Percentiles rank a stretch among this genome's conserved stretches.
phyloP scores from a whole-genome alignment of 2,797 vertebrate genomes.

The Triplophysa yarkandensis region DNA sequence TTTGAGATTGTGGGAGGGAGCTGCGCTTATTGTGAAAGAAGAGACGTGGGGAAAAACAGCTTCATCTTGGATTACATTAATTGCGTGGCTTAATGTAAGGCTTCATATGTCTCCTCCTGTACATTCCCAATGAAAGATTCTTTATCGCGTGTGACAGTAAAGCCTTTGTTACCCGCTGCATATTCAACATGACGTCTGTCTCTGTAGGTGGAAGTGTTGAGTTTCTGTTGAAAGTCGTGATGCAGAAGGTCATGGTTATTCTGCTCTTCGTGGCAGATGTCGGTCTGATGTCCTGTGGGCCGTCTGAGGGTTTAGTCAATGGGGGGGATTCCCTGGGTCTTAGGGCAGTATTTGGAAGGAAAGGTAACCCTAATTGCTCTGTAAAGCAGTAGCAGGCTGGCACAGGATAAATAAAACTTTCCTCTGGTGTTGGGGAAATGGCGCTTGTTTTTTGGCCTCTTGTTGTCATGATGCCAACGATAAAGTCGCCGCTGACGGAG shows the following conservation, averaged over 20 bases:
- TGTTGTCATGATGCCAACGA: conserved; percentile 51
- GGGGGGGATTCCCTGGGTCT: conserved; percentile 60
- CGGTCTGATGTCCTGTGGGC: conserved; percentile 8
- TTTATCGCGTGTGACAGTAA: conserved; percentile 54
- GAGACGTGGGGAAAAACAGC: conserved; percentile 41
- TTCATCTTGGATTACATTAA: conserved; percentile 66
- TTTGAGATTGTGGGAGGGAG: conserved; percentile 58
- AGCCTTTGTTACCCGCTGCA: conserved; percentile 54
- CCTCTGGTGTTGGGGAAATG: conserved; percentile 56
- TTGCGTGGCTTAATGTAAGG: conserved; percentile 64
- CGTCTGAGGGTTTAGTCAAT: conserved; percentile 39
- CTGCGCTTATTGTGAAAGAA: conserved; percentile 58
- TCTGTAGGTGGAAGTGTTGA: background rate
- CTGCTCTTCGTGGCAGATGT: conserved; percentile 29
- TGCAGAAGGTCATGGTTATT: background rate
- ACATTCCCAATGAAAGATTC: conserved; percentile 45
- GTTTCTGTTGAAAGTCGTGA: conserved; percentile 13
- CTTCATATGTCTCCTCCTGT: conserved; percentile 57
- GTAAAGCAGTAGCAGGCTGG: conserved; percentile 57
- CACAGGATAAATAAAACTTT: conserved; percentile 54
- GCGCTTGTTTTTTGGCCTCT: conserved; percentile 52
- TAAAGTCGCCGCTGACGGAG: conserved; percentile 51
- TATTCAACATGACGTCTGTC: conserved; percentile 13
- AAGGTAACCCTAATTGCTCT: conserved; percentile 56
- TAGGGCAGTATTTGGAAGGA: conserved; percentile 49